Conservation (phyloP, 2,113 vertebrate species). For the Psammodynastes pulverulentus region DNA sequence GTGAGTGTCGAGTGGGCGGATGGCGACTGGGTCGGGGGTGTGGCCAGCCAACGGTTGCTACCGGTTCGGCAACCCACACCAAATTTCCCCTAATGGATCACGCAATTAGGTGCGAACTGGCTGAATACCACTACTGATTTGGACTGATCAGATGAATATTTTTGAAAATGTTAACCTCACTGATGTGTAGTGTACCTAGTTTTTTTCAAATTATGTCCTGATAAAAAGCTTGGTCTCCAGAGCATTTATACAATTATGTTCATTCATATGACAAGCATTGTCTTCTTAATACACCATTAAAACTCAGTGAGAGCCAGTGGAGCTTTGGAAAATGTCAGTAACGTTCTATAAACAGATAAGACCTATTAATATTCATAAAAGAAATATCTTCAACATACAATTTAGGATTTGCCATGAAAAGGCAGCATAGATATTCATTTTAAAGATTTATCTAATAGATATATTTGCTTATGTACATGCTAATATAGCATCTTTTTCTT, state of each 20-base stretch:
- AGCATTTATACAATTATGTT: slow-evolving; percentile 22
- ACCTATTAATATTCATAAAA: slow-evolving; percentile 35
- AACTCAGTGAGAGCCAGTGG: not conserved
- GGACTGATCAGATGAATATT: not conserved
- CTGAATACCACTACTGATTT: no score
- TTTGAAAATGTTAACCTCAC: not conserved
- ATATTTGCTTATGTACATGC: not conserved
- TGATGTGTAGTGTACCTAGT: not conserved
- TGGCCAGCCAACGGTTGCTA: no score
- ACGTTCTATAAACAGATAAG: not conserved
- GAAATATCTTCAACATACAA: slow-evolving; percentile 13
- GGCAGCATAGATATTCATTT: not conserved
- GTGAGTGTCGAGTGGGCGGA: no score
- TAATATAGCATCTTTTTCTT: not conserved
- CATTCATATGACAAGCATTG: not conserved
- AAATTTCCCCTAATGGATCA: no score
- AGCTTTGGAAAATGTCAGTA: slow-evolving; percentile 23
- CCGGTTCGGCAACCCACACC: no score
- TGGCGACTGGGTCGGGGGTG: no score
- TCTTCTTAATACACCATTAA: slow-evolving; percentile 17
- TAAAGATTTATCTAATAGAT: not conserved
- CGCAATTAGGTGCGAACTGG: no score
- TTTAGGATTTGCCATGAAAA: not conserved
- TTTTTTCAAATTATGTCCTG: slow-evolving; percentile 9
- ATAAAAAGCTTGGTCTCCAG: not conserved